Base-by-base conservation (phyloP, 2,113 vertebrate species). In the Fulica atra region DNA sequence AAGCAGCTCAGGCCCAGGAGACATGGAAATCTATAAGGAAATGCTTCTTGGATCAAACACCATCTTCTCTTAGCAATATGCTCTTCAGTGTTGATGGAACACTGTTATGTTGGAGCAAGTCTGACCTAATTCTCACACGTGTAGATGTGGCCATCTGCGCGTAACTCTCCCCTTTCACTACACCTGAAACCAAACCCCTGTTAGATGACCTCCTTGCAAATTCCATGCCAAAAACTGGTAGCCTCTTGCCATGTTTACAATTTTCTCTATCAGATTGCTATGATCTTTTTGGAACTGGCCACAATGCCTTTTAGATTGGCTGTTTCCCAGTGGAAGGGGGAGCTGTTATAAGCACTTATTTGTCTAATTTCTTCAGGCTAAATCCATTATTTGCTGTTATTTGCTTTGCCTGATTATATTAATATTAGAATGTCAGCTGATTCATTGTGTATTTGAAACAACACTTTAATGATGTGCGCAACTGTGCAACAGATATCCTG, bases 141-240 rank as follows among this genome's bases (percentile, higher is more conserved):
- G 59, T 2, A 53, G 17, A 46, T 35, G 16, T 44, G 40, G 31
- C 50, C 40, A 21, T 57, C 15, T 24, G 26, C 56, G 31, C 9
- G 19, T 50, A 44, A 61, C 18, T 56, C 16, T 51, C 13, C 21
- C 7, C 7, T 46, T 70, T 70, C 63, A 57, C 18, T 54, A 5
- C 36, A 9, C 42, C 1, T 2, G n/a, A 77, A 86, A 29, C 21
- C 15, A 89, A 66, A 61, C n/a, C 14, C 1, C 0, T 28, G 11
- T 77, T 57, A 51, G 44, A 53, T 54, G 18, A 25, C 26, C 69
- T 74, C 19, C 28, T 40, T 70, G n/a, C 33, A 19, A 65, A 15
- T 46, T 76, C 36, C 25, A 42, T 17, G 48, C n/a, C 7, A n/a
- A 40, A 60, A 81, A 26, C 20, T 38, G 25, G 3, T 48, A 72